Conservation (phyloP, 2,113 vertebrate genomes). For the Thinocorus orbignyianus region DNA sequence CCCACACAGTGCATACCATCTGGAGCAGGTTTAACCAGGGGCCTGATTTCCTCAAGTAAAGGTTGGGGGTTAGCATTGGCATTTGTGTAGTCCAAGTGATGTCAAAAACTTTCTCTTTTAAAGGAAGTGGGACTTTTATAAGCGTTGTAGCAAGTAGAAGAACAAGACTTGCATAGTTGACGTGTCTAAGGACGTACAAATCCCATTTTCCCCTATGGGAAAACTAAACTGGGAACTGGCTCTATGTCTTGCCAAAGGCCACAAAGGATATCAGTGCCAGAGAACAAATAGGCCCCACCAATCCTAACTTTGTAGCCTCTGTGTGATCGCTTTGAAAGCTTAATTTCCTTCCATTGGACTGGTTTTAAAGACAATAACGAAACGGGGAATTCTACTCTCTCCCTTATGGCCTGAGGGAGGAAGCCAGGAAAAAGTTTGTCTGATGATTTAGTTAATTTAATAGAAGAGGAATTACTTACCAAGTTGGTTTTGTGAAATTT, state of each 20-base stretch:
- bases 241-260: not conserved
- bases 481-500: not conserved
- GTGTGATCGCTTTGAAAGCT: not conserved
- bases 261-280: not conserved
- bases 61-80: not conserved
- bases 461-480: not conserved
- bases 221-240: not conserved
- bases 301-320: accelerated
- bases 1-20: accelerated
- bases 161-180: not conserved
- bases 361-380: constrained; percentile 17
- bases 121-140: not conserved
- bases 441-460: constrained; percentile 19
- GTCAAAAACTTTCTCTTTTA: not conserved
- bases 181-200: not conserved
- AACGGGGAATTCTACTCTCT: not conserved
- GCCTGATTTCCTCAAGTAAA: not conserved
- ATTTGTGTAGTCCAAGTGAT: not conserved
- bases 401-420: not conserved
- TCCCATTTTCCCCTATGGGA: not conserved
- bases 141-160: not conserved
- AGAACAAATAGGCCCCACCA: accelerated
- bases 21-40: not conserved
- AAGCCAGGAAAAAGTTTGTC: not conserved
- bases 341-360: constrained; percentile 12